phyloP scores from a whole-genome alignment of 2,113 vertebrate genomes.

The Spilogale gracilis region DNA sequence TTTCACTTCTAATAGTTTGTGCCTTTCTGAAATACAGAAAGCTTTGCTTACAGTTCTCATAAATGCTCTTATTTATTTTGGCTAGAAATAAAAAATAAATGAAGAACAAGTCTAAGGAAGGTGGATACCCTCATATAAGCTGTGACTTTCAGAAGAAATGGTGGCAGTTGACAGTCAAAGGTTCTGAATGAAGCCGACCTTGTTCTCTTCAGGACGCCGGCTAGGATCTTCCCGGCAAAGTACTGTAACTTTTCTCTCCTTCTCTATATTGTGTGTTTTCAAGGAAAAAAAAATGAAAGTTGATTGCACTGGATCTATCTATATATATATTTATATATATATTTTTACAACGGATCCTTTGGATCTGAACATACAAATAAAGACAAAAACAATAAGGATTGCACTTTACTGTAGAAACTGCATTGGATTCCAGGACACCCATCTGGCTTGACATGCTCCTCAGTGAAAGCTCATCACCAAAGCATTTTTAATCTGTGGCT shows the following conservation, averaged over 20 bases:
- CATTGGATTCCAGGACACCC: constrained; percentile 81
- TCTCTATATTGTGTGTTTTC: constrained; percentile 87
- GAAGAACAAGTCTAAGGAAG: constrained; percentile 88
- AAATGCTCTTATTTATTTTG: constrained; percentile 87
- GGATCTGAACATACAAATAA: constrained; percentile 92
- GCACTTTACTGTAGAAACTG: constrained; percentile 89
- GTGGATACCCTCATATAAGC: constrained; percentile 87
- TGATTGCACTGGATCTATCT: constrained; percentile 88
- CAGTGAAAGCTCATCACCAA: constrained; percentile 74
- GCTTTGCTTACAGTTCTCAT: constrained; percentile 89
- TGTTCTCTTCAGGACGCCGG: constrained; percentile 80
- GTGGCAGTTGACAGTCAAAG: constrained; percentile 78
- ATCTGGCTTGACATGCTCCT: constrained; percentile 78
- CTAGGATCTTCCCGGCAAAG: constrained; percentile 79
- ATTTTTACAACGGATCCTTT: constrained; percentile 91
- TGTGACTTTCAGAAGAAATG: constrained; percentile 84
- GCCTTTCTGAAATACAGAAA: constrained; percentile 91
- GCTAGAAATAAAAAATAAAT: constrained; percentile 83
- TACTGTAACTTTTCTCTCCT: constrained; percentile 84
- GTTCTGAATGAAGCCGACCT: constrained; percentile 82
- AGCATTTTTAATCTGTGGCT: constrained; percentile 77
- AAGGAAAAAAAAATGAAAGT: constrained; percentile 85
- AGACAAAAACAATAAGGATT: constrained; percentile 91
- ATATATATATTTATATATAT: constrained; percentile 68
- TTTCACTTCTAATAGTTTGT: constrained; percentile 87